Evolutionary conservation across 2,888 invertebrate genomes (phyloP).

Genomic region (Athetis lepigone): DNA sequence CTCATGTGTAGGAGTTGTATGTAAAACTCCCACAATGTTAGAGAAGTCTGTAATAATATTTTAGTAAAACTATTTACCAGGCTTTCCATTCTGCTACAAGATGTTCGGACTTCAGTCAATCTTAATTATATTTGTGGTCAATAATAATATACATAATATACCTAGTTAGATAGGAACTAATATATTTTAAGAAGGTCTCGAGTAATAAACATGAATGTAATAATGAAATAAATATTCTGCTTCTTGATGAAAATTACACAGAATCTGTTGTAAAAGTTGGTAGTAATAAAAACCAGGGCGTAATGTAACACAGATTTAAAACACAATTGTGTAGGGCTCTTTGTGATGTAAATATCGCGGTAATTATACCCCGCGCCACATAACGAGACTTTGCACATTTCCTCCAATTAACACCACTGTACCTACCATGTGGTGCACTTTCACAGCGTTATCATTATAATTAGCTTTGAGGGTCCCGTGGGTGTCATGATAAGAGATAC

Average conservation of each 20-base stretch:
- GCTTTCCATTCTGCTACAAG: too few relatives aligned
- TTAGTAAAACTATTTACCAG: too few relatives aligned
- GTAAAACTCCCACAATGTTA: not conserved
- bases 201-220: too few relatives aligned
- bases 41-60: too few relatives aligned
- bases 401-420: slow-evolving; percentile 39
- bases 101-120: too few relatives aligned
- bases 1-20: not conserved
- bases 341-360: slow-evolving; percentile 27
- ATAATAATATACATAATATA: too few relatives aligned
- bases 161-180: too few relatives aligned
- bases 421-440: slow-evolving; percentile 19
- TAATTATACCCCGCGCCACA: slow-evolving; percentile 14
- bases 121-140: too few relatives aligned
- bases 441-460: slow-evolving; percentile 16
- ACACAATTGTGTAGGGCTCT: not conserved
- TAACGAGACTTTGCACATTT: slow-evolving; percentile 29
- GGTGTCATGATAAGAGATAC: slow-evolving; percentile 19
- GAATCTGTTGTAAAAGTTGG: too few relatives aligned
- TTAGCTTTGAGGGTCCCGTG: slow-evolving; percentile 6
- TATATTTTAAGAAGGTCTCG: too few relatives aligned
- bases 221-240: too few relatives aligned
- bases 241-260: too few relatives aligned
- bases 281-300: not conserved
- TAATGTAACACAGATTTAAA: not conserved